Conservation (phyloP, 2,888 invertebrate species). For the Melinaea menophilus region DNA sequence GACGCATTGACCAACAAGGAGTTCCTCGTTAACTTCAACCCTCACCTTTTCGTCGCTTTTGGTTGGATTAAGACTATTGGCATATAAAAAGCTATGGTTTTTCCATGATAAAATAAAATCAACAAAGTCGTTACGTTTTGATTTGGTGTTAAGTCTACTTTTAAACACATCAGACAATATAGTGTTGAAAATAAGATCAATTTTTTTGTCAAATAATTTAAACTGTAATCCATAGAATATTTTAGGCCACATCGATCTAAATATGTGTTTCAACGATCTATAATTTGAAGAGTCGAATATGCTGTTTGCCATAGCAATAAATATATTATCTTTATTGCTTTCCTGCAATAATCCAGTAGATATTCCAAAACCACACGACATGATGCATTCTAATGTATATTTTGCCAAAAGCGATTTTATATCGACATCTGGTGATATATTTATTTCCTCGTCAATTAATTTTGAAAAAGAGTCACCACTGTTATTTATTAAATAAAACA, state of each 20-base stretch:
- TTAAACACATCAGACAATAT: no score
- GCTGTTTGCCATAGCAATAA: slow-evolving; percentile 38
- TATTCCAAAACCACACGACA: slow-evolving; percentile 51
- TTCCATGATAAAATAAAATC: no score
- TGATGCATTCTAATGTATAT: slow-evolving; percentile 53
- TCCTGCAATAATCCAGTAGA: slow-evolving; percentile 44
- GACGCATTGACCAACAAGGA: slow-evolving; percentile 73
- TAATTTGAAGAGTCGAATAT: slow-evolving; percentile 39
- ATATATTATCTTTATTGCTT: slow-evolving; percentile 38
- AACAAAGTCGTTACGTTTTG: no score
- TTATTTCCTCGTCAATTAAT: slow-evolving; percentile 26
- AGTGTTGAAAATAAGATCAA: slow-evolving; percentile 39
- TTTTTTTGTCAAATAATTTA: slow-evolving; percentile 34
- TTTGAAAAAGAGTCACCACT: slow-evolving; percentile 40
- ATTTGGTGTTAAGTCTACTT: no score
- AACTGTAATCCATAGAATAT: slow-evolving; percentile 48
- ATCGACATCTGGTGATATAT: slow-evolving; percentile 35
- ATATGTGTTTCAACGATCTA: slow-evolving; percentile 38
- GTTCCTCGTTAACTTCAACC: slow-evolving; percentile 52
- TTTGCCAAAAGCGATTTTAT: slow-evolving; percentile 38
- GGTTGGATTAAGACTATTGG: slow-evolving; percentile 37
- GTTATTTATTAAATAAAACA: slow-evolving; percentile 55
- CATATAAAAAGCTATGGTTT: no score
- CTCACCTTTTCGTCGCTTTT: slow-evolving; percentile 34
- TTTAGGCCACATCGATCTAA: slow-evolving; percentile 39